Percentiles rank a stretch among this genome's conserved stretches.
These are phyloP conservation scores for Condylura cristata DNA, from an alignment of 2,113 vertebrate genomes.

Conservation along the genomic window DNA sequence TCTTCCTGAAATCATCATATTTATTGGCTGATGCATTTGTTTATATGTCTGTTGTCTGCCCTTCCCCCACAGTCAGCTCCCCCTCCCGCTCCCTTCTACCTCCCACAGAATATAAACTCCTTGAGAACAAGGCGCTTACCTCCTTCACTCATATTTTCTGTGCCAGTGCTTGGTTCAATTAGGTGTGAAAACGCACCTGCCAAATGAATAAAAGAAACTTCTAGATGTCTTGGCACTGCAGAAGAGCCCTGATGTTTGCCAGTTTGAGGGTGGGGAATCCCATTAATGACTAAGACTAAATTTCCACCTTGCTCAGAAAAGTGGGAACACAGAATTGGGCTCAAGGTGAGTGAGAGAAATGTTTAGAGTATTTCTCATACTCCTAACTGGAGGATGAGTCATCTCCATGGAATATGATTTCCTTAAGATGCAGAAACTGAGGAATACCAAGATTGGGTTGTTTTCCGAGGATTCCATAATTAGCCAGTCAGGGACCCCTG, in stretches of 20 bases:
- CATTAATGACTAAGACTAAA: not conserved
- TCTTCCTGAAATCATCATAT: not conserved
- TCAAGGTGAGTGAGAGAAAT: not conserved
- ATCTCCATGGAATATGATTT: not conserved
- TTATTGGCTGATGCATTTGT: slow-evolving; percentile 34
- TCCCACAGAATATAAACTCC: not conserved
- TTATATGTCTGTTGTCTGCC: not conserved
- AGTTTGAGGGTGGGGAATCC: not conserved
- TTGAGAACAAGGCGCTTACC: not conserved
- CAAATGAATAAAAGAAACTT: slow-evolving; percentile 13
- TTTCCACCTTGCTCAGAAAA: not conserved
- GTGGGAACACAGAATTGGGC: not conserved
- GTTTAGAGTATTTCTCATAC: not conserved
- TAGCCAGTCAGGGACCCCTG: too few species aligned
- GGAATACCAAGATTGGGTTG: not conserved
- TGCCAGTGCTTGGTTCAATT: not conserved
- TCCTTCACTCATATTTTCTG: not conserved
- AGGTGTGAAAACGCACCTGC: not conserved
- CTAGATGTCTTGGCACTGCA: not conserved
- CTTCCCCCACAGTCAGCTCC: not conserved
- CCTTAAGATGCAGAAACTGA: not conserved
- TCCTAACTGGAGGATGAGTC: not conserved
- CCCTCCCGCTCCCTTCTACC: not conserved
- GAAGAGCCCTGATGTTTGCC: not conserved
- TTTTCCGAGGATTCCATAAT: too few species aligned